These are phyloP conservation scores for Tanypteryx hageni DNA, from an alignment of 2,888 invertebrate species.

Conservation along the genomic window DNA sequence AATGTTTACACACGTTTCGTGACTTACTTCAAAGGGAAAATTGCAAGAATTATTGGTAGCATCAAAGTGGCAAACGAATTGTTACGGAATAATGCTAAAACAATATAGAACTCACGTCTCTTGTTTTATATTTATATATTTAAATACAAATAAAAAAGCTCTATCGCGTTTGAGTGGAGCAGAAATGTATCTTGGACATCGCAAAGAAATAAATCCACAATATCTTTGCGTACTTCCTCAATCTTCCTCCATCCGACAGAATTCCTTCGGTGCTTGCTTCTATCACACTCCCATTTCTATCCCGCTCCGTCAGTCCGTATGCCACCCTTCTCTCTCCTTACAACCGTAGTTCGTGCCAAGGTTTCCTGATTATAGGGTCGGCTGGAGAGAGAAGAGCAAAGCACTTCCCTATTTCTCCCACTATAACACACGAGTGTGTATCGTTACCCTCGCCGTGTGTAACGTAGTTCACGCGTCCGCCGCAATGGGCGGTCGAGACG, in stretches of 20 bases:
- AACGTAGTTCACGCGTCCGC: neutral
- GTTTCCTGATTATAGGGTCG: conserved; percentile 28
- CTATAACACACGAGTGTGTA: neutral
- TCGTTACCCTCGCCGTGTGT: neutral
- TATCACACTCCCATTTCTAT: neutral
- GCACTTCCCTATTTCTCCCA: neutral
- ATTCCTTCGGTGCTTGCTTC: neutral
- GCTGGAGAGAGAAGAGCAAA: neutral
- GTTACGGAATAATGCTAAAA: too few relatives aligned
- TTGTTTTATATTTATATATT: too few relatives aligned
- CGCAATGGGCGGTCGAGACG: too few relatives aligned
- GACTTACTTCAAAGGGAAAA: too few relatives aligned
- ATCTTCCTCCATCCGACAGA: neutral
- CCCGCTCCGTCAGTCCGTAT: neutral
- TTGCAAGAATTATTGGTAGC: too few relatives aligned
- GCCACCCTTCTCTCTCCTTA: neutral
- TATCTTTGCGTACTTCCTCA: neutral
- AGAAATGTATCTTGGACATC: neutral
- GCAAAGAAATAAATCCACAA: neutral
- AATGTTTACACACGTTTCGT: too few relatives aligned
- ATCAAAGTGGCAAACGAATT: too few relatives aligned
- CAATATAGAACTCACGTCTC: too few relatives aligned
- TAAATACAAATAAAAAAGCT: too few relatives aligned
- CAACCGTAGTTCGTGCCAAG: neutral
- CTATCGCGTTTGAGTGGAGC: too few relatives aligned